Conservation (phyloP, 2,888 invertebrate species). For the Tortrix viridana region DNA sequence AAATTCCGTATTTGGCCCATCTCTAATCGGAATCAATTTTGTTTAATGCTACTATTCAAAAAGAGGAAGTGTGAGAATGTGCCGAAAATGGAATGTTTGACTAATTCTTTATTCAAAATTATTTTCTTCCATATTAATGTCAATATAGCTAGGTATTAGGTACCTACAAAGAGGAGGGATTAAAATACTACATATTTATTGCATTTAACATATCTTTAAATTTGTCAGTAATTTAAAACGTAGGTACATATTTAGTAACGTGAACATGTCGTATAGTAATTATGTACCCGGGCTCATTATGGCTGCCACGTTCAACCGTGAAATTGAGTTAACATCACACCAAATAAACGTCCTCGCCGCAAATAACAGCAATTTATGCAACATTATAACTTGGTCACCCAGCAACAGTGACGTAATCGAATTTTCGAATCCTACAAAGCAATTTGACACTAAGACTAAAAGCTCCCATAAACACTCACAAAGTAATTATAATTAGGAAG, state of each 20-base stretch:
- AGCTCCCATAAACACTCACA: slow-evolving; percentile 31
- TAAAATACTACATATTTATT: too few relatives aligned
- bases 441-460: slow-evolving; percentile 3
- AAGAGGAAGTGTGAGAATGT: too few relatives aligned
- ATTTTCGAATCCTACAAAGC: background rate
- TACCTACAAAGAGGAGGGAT: too few relatives aligned
- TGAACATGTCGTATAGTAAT: slow-evolving; percentile 14
- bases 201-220: too few relatives aligned
- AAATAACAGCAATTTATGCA: slow-evolving; percentile 54
- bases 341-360: slow-evolving; percentile 56
- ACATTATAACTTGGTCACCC: slow-evolving; percentile 53
- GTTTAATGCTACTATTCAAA: too few relatives aligned
- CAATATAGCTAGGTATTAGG: too few relatives aligned
- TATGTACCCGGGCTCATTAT: slow-evolving; percentile 26
- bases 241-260: background rate
- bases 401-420: background rate
- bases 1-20: too few relatives aligned
- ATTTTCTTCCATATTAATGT: too few relatives aligned
- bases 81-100: too few relatives aligned
- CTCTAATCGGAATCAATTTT: too few relatives aligned
- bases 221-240: too few relatives aligned
- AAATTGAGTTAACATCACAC: slow-evolving; percentile 69
- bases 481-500: slow-evolving; percentile 59
- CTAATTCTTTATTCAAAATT: too few relatives aligned
- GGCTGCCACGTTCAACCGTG: slow-evolving; percentile 52